Evolutionary conservation across 2,797 vertebrate genomes (phyloP).

Genomic region (Crocodylus rhombifer): DNA sequence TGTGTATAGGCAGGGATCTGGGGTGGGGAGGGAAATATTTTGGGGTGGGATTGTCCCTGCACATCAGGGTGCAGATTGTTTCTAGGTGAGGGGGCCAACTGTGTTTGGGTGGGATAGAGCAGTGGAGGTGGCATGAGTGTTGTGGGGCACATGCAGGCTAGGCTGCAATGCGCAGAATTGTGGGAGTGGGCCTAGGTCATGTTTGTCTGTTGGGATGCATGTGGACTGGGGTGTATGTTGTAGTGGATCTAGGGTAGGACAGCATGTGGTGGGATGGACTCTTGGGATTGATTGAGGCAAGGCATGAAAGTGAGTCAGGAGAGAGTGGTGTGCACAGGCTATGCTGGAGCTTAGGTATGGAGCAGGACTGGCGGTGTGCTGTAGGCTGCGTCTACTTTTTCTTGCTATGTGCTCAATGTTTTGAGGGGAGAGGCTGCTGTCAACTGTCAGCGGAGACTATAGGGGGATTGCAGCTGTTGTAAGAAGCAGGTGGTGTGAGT

Average conservation of each 20-base stretch:
- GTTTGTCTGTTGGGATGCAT: not conserved
- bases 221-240: not conserved
- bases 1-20: not conserved
- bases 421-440: too few species aligned
- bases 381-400: too few species aligned
- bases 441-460: too few species aligned
- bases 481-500: too few species aligned
- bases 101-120: too few species aligned
- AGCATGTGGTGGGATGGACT: too few species aligned
- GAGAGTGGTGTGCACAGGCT: not conserved
- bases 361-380: too few species aligned
- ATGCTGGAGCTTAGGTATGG: not conserved
- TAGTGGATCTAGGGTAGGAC: not conserved
- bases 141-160: too few species aligned
- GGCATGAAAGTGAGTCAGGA: not conserved
- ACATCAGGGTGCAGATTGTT: not conserved
- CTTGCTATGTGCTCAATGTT: too few species aligned
- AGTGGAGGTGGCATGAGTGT: not conserved
- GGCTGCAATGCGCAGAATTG: not conserved
- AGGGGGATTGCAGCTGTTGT: too few species aligned
- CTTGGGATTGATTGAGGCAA: not conserved
- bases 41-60: not conserved
- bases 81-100: rapidly evolving
- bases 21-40: not conserved
- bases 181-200: not conserved